Percentiles rank a stretch among this genome's conserved stretches.
Conservation (phyloP, 2,113 vertebrate genomes). For the Podocnemis expansa region DNA sequence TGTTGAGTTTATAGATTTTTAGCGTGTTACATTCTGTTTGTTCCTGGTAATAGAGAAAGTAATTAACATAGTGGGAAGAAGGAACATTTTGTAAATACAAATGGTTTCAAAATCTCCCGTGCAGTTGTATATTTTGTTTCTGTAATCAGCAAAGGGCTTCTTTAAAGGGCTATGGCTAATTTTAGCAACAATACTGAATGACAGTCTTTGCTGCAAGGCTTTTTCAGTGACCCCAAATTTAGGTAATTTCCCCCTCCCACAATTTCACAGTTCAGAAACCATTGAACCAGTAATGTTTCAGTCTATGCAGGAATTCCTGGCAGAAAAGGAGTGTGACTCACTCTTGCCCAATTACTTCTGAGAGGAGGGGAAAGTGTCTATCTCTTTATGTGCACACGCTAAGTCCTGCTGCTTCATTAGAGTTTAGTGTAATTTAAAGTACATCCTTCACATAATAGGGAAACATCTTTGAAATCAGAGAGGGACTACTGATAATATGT, state of each 20-base stretch:
- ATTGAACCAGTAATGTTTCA: not conserved
- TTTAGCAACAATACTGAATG: not conserved
- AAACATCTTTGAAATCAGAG: not conserved
- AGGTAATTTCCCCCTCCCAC: constrained; percentile 12
- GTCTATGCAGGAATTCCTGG: not conserved
- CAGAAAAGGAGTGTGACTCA: constrained; percentile 21
- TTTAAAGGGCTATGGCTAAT: constrained; percentile 3
- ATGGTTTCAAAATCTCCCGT: not conserved
- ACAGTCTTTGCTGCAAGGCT: not conserved
- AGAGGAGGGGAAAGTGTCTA: not conserved
- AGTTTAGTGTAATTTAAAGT: not conserved
- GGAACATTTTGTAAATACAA: not conserved
- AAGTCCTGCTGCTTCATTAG: rapidly evolving
- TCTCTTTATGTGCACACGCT: not conserved
- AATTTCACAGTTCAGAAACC: constrained; percentile 5
- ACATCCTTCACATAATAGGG: not conserved
- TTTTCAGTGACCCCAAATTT: not conserved
- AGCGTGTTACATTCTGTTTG: not conserved
- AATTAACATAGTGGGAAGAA: not conserved
- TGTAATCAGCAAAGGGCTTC: not conserved
- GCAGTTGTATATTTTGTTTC: not conserved
- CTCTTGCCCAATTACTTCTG: constrained; percentile 19
- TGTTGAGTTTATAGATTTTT: not conserved
- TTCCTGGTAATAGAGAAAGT: not conserved
- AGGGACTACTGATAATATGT: not conserved